These are phyloP conservation scores for Sarotherodon lohbergeri DNA, from an alignment of 2,113 vertebrate genomes.

Conservation along the genomic window DNA sequence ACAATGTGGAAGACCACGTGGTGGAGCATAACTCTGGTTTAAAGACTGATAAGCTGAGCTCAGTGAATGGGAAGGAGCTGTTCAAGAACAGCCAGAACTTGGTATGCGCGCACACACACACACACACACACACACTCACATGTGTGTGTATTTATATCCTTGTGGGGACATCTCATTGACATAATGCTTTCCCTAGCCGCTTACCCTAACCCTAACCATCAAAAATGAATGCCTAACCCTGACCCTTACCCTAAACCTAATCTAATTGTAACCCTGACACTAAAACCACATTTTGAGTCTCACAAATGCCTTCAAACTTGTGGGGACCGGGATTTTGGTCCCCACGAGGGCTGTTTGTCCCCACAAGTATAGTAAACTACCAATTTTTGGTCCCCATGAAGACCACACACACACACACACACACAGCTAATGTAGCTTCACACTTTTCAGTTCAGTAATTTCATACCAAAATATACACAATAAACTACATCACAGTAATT, in stretches of 20 bases:
- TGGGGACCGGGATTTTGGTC: too few species aligned
- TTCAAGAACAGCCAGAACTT: slow-evolving; percentile 56
- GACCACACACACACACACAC: background rate
- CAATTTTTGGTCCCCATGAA: background rate
- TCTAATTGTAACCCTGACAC: too few species aligned
- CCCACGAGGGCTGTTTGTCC: too few species aligned
- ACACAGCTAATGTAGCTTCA: background rate
- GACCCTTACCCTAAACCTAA: too few species aligned
- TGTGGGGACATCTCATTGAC: background rate
- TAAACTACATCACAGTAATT: background rate
- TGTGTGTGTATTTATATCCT: background rate
- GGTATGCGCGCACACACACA: slow-evolving; percentile 24
- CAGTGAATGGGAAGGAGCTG: slow-evolving; percentile 64
- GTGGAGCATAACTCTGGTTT: slow-evolving; percentile 55
- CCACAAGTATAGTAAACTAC: too few species aligned
- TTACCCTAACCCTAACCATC: too few species aligned
- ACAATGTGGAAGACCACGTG: slow-evolving; percentile 52
- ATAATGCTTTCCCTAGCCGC: background rate
- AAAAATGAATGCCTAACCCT: too few species aligned
- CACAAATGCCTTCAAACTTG: too few species aligned
- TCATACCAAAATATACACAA: background rate
- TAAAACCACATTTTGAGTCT: too few species aligned
- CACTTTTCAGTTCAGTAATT: background rate
- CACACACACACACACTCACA: background rate
- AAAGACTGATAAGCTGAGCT: background rate